Base-by-base conservation (phyloP, 2,888 invertebrate genomes). In the Idaea dimidiata region DNA sequence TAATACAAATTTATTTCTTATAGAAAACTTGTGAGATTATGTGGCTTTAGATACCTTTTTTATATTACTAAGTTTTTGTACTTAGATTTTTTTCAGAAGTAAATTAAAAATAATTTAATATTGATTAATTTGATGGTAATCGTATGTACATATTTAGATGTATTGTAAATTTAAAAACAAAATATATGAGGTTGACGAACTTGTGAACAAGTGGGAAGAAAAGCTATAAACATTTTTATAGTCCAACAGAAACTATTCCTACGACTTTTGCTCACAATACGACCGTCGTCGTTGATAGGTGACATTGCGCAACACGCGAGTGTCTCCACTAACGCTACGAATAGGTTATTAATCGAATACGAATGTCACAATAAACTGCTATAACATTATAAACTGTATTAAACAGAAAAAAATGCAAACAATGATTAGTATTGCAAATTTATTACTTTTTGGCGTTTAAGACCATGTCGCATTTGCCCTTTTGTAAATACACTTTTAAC, bases 201-300 rank as follows among this genome's bases (percentile, higher is more conserved):
- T 81, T 74, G 67, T 69, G 77, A 76, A 77, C 78, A 85, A 88
- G 85, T 88, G 86, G 86, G 86, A 88, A 87, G 87, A 87, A 85
- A 86, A 83, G 88, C 79, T 76, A 89, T 90, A 89, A 88, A 87
- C 72, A 74, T 81, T 87, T 87, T 89, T 88, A 89, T 87, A 79
- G 83, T 76, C 77, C 76, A 75, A 81, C 81, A 78, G 43, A 78
- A 79, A 78, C 74, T 81, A 82, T 72, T 82, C 79, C 78, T 81
- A 75, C 73, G 72, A 73, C 77, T 81, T 82, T 76, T 72, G 77
- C 76, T 81, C 75, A 72, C 72, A 77, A 79, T 82, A 79, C 64
- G 60, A 66, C 64, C 66, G 66, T 64, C n/a, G 67, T 66, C 56
- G 56, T 18, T 56, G 56, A 56, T 56, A 56, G 56, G 56, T 75